These are phyloP conservation scores for Nothobranchius furzeri DNA, from an alignment of 2,113 vertebrate species.

Conservation along the genomic window DNA sequence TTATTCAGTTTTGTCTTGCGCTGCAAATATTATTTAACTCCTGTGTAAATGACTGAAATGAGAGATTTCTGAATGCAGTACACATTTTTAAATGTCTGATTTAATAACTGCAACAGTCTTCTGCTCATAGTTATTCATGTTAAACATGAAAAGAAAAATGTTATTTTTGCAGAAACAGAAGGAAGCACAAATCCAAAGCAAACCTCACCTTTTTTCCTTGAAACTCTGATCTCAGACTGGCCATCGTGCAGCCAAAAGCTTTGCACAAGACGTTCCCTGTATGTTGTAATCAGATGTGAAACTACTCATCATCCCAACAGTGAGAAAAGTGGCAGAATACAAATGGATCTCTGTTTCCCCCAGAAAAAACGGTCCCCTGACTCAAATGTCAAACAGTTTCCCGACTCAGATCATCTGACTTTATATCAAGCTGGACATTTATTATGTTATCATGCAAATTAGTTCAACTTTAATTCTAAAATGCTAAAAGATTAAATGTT, in stretches of 20 bases:
- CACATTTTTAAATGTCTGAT: too few relatives aligned
- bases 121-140: too few relatives aligned
- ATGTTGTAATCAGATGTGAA: slow-evolving; percentile 13
- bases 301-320: neutral
- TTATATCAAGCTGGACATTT: neutral
- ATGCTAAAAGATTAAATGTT: neutral
- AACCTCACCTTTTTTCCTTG: neutral
- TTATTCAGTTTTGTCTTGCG: too few relatives aligned
- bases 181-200: too few relatives aligned
- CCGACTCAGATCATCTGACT: neutral
- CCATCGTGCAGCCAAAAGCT: neutral
- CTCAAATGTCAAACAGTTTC: neutral
- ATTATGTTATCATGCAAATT: neutral
- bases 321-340: slow-evolving; percentile 7
- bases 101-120: too few relatives aligned
- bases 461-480: neutral
- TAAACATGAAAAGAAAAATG: too few relatives aligned
- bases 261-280: neutral
- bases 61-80: too few relatives aligned
- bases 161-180: neutral
- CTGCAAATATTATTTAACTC: too few relatives aligned
- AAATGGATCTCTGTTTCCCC: slow-evolving; percentile 11
- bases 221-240: neutral
- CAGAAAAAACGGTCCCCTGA: too few relatives aligned
- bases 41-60: too few relatives aligned